A percentile compares a stretch with the other conserved stretches of the same genome.
These are phyloP conservation scores for Allobates femoralis DNA, from an alignment of 2,797 vertebrate genomes.

Conservation along the genomic window DNA sequence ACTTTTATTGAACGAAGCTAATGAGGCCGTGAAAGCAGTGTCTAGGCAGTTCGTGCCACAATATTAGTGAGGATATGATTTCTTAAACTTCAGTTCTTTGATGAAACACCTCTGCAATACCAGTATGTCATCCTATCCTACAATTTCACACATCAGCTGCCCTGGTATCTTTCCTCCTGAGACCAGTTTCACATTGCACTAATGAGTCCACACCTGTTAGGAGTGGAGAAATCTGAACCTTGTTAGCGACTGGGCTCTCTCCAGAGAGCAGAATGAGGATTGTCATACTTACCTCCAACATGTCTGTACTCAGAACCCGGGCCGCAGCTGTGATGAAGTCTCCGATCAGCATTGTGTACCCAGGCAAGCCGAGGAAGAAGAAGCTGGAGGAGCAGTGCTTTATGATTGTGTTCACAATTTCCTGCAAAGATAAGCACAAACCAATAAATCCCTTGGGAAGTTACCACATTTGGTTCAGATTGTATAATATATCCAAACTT, in stretches of 20 bases:
- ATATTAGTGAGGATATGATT: constrained; percentile 66
- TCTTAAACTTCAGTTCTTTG: constrained; percentile 71
- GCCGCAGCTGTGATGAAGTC: constrained; percentile 90
- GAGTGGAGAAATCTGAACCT: constrained; percentile 74
- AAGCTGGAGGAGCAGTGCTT: constrained; percentile 92
- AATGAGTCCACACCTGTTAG: constrained; percentile 74
- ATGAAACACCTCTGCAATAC: constrained; percentile 73
- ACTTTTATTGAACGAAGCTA: constrained; percentile 57
- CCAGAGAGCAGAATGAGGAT: constrained; percentile 65
- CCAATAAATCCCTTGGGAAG: neutral
- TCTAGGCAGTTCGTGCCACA: constrained; percentile 55
- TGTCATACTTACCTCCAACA: constrained; percentile 82
- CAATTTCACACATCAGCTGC: constrained; percentile 74
- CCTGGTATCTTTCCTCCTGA: constrained; percentile 67
- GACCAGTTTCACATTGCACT: constrained; percentile 68
- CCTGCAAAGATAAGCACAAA: constrained; percentile 75
- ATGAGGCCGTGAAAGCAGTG: constrained; percentile 64
- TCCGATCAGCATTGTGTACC: constrained; percentile 91
- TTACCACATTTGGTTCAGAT: neutral
- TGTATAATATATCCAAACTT: neutral
- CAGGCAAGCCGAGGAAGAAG: constrained; percentile 93
- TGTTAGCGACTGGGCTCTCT: constrained; percentile 63
- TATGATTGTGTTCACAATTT: constrained; percentile 91
- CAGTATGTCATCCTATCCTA: constrained; percentile 68
- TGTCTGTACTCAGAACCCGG: constrained; percentile 82